These are phyloP conservation scores for Drosophila eugracilis DNA, from an alignment of 1,140 invertebrate species.

Conservation along the genomic window DNA sequence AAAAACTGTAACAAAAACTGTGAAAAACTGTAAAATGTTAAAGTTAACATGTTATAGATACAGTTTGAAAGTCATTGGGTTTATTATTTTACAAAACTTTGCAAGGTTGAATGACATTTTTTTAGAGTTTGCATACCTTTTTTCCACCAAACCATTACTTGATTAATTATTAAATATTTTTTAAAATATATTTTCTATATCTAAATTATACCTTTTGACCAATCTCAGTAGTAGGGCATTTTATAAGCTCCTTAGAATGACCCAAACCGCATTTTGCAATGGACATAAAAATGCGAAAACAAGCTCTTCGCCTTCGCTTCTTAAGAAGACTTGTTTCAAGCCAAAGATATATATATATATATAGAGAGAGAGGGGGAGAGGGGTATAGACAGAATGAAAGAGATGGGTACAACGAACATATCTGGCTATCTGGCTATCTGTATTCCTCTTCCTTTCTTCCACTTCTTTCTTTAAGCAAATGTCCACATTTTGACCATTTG, in stretches of 20 bases:
- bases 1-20: too few species aligned
- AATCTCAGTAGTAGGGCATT: slow-evolving; percentile 5
- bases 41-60: too few species aligned
- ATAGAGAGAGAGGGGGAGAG: background rate
- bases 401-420: slow-evolving; percentile 4
- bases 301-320: too few species aligned
- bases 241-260: slow-evolving; percentile 5
- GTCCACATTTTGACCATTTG: slow-evolving; percentile 81
- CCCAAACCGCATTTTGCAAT: background rate
- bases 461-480: slow-evolving; percentile 62
- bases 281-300: slow-evolving; percentile 24
- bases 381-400: background rate
- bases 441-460: too few species aligned
- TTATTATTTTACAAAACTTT: too few species aligned
- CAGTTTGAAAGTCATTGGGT: too few species aligned
- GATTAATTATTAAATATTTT: background rate
- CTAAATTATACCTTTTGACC: background rate
- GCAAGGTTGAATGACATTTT: too few species aligned
- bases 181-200: background rate
- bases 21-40: too few species aligned
- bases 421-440: slow-evolving; percentile 16
- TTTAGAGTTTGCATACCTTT: too few species aligned
- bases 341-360: too few species aligned
- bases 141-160: too few species aligned
- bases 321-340: slow-evolving; percentile 6